A percentile compares a stretch with the other conserved stretches of the same genome.
Evolutionary conservation across 2,113 vertebrate genomes (phyloP).

Genomic region (Aldabrachelys gigantea): DNA sequence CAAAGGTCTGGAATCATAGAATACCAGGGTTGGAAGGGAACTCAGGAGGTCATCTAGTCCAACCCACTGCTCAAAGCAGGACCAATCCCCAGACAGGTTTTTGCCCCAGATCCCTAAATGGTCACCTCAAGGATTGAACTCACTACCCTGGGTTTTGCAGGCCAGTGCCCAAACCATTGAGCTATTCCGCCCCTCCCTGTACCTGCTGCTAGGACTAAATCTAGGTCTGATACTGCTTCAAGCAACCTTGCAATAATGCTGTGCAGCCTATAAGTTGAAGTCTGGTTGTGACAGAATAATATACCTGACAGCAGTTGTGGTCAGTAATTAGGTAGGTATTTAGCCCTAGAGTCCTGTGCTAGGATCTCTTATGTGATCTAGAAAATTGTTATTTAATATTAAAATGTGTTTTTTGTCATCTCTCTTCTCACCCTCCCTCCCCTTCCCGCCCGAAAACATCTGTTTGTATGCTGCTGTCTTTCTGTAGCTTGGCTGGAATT

Average conservation of each 20-base stretch:
- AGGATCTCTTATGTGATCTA: neutral
- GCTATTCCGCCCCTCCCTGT: too few species aligned
- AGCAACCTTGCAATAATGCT: neutral
- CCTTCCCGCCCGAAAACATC: rapidly evolving
- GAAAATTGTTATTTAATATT: neutral
- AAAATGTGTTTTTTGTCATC: neutral
- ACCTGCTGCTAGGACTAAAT: neutral
- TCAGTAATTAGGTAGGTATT: neutral
- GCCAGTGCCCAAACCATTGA: too few species aligned
- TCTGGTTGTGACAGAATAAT: neutral
- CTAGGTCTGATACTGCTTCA: neutral
- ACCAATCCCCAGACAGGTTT: too few species aligned
- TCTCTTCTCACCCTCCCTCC: neutral
- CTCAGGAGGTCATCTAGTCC: too few species aligned
- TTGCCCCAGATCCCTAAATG: too few species aligned
- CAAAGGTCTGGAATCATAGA: neutral
- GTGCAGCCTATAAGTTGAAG: neutral
- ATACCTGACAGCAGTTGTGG: neutral
- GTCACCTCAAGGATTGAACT: too few species aligned
- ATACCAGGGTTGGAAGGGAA: too few species aligned
- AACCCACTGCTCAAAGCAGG: too few species aligned
- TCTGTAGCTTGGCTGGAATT: neutral
- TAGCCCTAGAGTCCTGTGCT: neutral
- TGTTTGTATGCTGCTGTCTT: neutral
- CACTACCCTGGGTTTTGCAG: too few species aligned